A percentile compares a stretch with the other conserved stretches of the same genome.
Evolutionary conservation across 2,113 vertebrate genomes (phyloP).

Genomic region (Rhinopomastus cyanomelas): DNA sequence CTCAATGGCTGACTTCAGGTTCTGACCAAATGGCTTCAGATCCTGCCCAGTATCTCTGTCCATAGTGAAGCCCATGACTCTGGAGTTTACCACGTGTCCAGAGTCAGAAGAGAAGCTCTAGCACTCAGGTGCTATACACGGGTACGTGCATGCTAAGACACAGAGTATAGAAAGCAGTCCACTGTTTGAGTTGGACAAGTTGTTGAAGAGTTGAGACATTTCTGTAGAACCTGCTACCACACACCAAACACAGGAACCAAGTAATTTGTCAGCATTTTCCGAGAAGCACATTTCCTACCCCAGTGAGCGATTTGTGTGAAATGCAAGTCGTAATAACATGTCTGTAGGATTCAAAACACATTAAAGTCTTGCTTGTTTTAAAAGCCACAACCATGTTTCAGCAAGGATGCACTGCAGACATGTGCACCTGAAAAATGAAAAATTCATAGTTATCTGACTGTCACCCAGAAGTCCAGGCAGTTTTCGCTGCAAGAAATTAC

Average conservation of each 20-base stretch:
- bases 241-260: background rate
- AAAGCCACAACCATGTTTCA: background rate
- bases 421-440: background rate
- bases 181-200: background rate
- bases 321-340: background rate
- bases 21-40: no score
- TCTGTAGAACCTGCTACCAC: background rate
- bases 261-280: background rate
- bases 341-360: background rate
- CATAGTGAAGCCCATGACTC: no score
- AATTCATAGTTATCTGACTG: background rate
- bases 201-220: background rate
- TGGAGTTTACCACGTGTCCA: background rate
- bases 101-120: background rate
- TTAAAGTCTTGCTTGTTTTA: background rate
- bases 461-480: background rate
- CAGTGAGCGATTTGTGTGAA: accelerated
- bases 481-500: background rate
- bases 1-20: background rate
- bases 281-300: background rate
- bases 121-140: background rate
- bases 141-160: background rate
- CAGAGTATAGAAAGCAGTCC: background rate
- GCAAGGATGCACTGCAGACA: background rate
- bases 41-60: no score